Evolutionary conservation across 2,797 vertebrate species (phyloP), one percentile per base, ranked within the genome.

Genomic region (Manis javanica): DNA sequence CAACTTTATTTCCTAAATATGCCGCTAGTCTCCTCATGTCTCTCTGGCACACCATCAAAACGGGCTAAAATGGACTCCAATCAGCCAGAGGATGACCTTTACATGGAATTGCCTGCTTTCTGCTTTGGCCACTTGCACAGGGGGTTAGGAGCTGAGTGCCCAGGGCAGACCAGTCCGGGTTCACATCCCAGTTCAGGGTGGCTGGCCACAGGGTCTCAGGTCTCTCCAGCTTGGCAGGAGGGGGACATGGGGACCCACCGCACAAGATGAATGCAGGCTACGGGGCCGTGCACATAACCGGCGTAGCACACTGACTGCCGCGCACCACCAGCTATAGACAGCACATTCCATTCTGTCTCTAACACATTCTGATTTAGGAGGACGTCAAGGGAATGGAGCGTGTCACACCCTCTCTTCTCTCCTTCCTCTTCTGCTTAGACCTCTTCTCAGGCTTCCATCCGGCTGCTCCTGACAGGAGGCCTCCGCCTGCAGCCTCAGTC

Each of bases 221-320:
- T 11, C 31, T 39, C 23, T 31, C 49, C 11, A 66, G 19, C 18
- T 21, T 29, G 10, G 3, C 26, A 57, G 16, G 16, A 55, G 5
- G 18, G 37, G 0, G 0, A 31, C 7, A 0, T 0, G 0, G 14
- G n/a, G n/a, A 18, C 1, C 34, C 24, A 2, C 3, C 1, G 24
- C 19, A 23, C 37, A 46, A 31, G 51, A 57, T 1, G 31, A 29
- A 31, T 4, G 9, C 7, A 46, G 37, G 46, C 8, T 21, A n/a
- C 8, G 23, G 16, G 83, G 53, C 1, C 9, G 9, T 0, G 12
- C n/a, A 15, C 19, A 1, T 2, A 11, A n/a, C 46, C 42, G 23
- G 68, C 69, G 24, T 0, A 23, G n/a, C 4, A 5, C 49, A 0
- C 0, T 1, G 55, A 2, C 3, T 0, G 51, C 26, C 2, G 14